Evolutionary conservation across 23 tunicate genomes (phyloP).

Genomic region (Phallusia fumigata): DNA sequence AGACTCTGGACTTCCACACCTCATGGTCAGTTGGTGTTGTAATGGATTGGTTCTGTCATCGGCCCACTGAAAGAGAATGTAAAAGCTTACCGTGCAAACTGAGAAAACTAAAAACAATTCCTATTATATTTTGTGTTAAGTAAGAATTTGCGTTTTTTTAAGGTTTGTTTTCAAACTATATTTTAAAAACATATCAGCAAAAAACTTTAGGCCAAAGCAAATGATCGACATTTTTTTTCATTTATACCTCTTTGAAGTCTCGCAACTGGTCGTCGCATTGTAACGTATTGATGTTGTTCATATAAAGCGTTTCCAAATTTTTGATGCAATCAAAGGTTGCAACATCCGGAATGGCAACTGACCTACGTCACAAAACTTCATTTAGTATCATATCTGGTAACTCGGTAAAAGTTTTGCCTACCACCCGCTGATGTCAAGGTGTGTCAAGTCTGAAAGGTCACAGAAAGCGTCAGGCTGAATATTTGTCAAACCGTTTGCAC

Average conservation of each 20-base stretch:
- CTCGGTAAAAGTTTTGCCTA: background rate
- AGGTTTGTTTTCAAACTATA: too few relatives aligned
- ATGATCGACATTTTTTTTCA: too few relatives aligned
- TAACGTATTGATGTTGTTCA: background rate
- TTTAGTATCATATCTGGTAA: background rate
- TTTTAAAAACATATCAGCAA: too few relatives aligned
- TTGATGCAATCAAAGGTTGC: background rate
- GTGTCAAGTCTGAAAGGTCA: background rate
- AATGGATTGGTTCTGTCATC: background rate
- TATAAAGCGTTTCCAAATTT: background rate
- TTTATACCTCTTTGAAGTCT: background rate
- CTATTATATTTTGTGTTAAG: too few relatives aligned
- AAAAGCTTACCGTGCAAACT: too few relatives aligned
- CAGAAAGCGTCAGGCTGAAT: background rate
- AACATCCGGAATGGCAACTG: background rate
- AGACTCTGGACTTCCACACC: background rate
- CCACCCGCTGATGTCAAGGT: background rate
- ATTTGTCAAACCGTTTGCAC: background rate
- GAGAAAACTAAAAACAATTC: too few relatives aligned
- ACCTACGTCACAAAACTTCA: background rate
- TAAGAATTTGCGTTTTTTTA: too few relatives aligned
- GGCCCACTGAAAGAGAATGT: background rate
- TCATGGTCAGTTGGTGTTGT: background rate
- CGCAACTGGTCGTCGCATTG: background rate
- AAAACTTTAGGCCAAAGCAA: too few relatives aligned